Percentiles rank a stretch among this genome's conserved stretches.
Conservation (phyloP, 2,888 invertebrate genomes). For the Conomelus anceps region DNA sequence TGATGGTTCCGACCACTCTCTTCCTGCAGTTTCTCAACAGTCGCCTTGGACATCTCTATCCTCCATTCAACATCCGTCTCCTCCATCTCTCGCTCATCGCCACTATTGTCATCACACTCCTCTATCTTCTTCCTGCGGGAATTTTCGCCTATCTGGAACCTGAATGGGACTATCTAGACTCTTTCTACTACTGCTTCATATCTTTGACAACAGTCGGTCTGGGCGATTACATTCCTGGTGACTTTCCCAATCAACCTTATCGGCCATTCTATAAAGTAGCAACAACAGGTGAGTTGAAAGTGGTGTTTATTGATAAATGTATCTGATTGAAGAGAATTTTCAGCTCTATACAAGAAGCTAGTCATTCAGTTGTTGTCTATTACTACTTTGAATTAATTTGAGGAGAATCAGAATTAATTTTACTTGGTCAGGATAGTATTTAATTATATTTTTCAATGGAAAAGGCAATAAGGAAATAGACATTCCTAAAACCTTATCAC, state of each 20-base stretch:
- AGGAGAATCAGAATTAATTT: too few species aligned
- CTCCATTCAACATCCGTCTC: constrained; percentile 65
- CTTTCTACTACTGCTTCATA: constrained; percentile 86
- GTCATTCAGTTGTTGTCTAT: too few species aligned
- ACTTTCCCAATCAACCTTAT: constrained; percentile 65
- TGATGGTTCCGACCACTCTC: constrained; percentile 66
- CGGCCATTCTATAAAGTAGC: constrained; percentile 75
- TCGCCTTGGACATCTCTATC: constrained; percentile 62
- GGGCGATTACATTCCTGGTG: constrained; percentile 85
- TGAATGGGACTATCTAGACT: constrained; percentile 77
- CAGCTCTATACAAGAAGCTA: too few species aligned
- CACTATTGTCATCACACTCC: constrained; percentile 42
- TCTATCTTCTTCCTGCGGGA: constrained; percentile 68
- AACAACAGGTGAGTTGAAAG: constrained; percentile 69
- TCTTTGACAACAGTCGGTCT: constrained; percentile 83
- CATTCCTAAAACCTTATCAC: too few species aligned
- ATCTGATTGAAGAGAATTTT: too few species aligned
- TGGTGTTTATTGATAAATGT: too few species aligned
- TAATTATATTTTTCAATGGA: too few species aligned
- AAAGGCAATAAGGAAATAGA: too few species aligned
- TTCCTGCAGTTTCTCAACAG: constrained; percentile 63
- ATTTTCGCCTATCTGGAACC: constrained; percentile 69
- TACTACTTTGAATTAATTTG: too few species aligned
- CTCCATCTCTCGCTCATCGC: constrained; percentile 63
- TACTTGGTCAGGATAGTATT: too few species aligned